phyloP scores from a whole-genome alignment of 2,888 invertebrate genomes.

The Camponotus fellah region DNA sequence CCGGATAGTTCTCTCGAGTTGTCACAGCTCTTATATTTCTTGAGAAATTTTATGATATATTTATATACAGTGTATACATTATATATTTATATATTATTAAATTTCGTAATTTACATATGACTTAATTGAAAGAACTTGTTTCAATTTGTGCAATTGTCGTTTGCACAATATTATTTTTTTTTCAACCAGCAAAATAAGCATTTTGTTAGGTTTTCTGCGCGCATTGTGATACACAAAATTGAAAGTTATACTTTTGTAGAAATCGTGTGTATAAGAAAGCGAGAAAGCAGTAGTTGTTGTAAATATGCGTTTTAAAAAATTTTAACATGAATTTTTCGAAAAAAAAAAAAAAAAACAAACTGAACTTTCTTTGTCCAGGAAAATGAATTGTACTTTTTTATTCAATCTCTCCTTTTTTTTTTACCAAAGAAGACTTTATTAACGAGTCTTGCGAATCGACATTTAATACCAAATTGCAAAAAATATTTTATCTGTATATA shows the following conservation, averaged over 20 bases:
- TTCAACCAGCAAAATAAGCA: background rate
- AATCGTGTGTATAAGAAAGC: constrained; percentile 16
- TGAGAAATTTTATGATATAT: background rate
- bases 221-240: constrained; percentile 43
- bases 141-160: background rate
- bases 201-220: background rate
- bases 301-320: constrained; percentile 25
- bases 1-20: background rate
- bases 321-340: constrained; percentile 15
- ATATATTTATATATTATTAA: constrained; percentile 1
- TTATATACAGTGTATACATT: background rate
- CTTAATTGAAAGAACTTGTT: background rate
- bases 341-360: background rate
- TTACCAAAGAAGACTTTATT: constrained; percentile 31
- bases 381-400: constrained; percentile 7
- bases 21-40: background rate
- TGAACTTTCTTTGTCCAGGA: background rate
- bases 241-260: constrained; percentile 10
- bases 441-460: constrained; percentile 7
- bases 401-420: background rate
- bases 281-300: background rate
- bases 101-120: background rate
- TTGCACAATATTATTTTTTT: constrained; percentile 2
- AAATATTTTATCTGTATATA: constrained; percentile 26
- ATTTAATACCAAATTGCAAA: constrained; percentile 25